Conservation (phyloP, 1,140 invertebrate species). For the Mizuhopecten yessoensis region DNA sequence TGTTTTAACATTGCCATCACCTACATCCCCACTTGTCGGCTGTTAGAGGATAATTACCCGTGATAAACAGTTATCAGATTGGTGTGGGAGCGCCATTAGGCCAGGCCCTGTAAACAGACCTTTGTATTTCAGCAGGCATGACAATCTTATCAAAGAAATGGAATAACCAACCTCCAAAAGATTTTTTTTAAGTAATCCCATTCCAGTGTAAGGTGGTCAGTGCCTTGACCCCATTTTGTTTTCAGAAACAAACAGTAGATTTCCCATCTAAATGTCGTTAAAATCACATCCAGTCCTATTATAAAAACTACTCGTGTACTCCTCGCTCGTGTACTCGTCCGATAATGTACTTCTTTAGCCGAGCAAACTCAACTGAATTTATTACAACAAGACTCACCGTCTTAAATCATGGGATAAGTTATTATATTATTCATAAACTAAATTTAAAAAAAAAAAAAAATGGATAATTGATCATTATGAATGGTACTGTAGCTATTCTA, state of each 20-base stretch:
- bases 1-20: slow-evolving; percentile 15
- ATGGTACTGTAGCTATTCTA: too few species aligned
- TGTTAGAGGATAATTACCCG: neutral
- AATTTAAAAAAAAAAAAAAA: too few species aligned
- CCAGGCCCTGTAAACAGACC: slow-evolving; percentile 1
- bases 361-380: neutral
- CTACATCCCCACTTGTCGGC: neutral
- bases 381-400: neutral
- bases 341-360: too few species aligned
- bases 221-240: neutral
- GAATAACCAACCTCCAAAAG: neutral
- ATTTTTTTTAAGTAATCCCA: neutral
- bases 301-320: neutral
- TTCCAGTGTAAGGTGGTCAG: neutral
- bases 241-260: neutral
- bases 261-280: neutral
- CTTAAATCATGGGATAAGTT: neutral
- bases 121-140: neutral
- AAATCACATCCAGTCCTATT: neutral
- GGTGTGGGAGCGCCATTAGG: neutral
- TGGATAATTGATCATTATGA: too few species aligned
- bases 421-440: too few species aligned
- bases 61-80: neutral
- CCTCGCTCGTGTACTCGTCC: too few species aligned
- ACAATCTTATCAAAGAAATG: slow-evolving; percentile 30